Base-by-base conservation (phyloP, 2,888 invertebrate species). In the Spatulosminthurus flaviceps region DNA sequence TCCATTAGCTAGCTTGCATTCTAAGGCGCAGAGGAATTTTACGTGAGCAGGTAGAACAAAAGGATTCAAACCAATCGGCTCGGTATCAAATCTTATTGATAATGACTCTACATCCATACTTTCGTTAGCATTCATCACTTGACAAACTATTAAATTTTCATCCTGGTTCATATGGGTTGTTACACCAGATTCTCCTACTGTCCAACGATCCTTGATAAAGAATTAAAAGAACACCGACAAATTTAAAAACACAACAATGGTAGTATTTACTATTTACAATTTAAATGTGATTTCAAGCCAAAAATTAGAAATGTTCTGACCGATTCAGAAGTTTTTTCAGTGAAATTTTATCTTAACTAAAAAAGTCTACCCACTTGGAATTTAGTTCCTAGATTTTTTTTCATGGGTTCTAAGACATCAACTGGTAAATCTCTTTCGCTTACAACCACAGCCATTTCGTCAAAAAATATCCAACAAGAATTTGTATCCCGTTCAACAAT, bases 381-480 rank as follows among this genome's bases (percentile, higher is more conserved):
- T 74, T 74, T 74, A 5, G 16, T 61, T 9, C 67, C 42, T 22
- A 79, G 24, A 11, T n/a, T 34, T 74, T 24, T 64, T 51, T 61
- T 24, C n/a, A 79, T 21, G 5, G 13, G 5, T n/a, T 61, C 28
- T 24, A 79, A n/a, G 43, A 66, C 34, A 2, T 66, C 74, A 1
- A 0, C 21, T 21, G 72, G 43, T 22, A 79, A 22, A 51, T 77
- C 69, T 11, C 61, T 69, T 43, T 73, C 73, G 21, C 24, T 22
- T 16, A 74, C 79, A 26, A 79, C 72, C 4, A 26, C 26, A 28
- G 79, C 21, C 79, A 79, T 79, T 74, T 79, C 79, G 28, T 79
- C 79, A 67, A 74, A 79, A 28, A 73, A 79, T n/a, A 79, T 79
- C 73, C 79, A 79, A 24, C 79, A 79, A 0, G 74, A 24, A 67